These are phyloP conservation scores for Sciurus niger DNA, from an alignment of 2,113 vertebrate genomes.

Conservation along the genomic window DNA sequence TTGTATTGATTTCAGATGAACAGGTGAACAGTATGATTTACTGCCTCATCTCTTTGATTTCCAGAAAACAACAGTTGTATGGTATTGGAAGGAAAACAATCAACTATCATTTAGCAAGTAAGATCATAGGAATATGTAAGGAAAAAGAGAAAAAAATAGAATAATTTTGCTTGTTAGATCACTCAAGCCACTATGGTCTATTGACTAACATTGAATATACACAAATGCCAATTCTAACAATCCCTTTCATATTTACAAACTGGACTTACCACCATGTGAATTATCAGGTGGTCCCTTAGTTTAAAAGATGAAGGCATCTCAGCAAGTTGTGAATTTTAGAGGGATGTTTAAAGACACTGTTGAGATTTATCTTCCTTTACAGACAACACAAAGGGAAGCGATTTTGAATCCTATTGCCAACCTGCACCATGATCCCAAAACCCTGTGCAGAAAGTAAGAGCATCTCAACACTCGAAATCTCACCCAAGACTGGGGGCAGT, in stretches of 20 bases:
- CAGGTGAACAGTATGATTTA: conserved; percentile 61
- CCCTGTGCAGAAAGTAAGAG: conserved; percentile 34
- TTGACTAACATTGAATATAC: conserved; percentile 86
- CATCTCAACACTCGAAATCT: conserved; percentile 56
- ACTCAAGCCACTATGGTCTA: conserved; percentile 90
- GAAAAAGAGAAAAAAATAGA: conserved; percentile 59
- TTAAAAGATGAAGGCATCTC: conserved; percentile 88
- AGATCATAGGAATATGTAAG: conserved; percentile 83
- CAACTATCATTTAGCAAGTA: conserved; percentile 71
- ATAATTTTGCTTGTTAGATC: conserved; percentile 90
- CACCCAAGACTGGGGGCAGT: background rate
- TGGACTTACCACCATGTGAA: conserved; percentile 84
- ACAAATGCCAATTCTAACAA: conserved; percentile 87
- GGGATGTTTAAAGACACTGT: conserved; percentile 81
- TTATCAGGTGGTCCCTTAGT: conserved; percentile 83
- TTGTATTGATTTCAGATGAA: conserved; percentile 75
- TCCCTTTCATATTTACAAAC: conserved; percentile 87
- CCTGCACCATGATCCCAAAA: conserved; percentile 64
- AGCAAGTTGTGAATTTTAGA: conserved; percentile 86
- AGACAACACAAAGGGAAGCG: conserved; percentile 73
- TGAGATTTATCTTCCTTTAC: conserved; percentile 67
- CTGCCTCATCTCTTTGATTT: conserved; percentile 67
- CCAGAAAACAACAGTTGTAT: conserved; percentile 46
- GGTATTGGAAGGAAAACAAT: conserved; percentile 21
- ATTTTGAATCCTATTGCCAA: conserved; percentile 53